Conservation (phyloP, 2,888 invertebrate genomes). For the Panorpa germanica region DNA sequence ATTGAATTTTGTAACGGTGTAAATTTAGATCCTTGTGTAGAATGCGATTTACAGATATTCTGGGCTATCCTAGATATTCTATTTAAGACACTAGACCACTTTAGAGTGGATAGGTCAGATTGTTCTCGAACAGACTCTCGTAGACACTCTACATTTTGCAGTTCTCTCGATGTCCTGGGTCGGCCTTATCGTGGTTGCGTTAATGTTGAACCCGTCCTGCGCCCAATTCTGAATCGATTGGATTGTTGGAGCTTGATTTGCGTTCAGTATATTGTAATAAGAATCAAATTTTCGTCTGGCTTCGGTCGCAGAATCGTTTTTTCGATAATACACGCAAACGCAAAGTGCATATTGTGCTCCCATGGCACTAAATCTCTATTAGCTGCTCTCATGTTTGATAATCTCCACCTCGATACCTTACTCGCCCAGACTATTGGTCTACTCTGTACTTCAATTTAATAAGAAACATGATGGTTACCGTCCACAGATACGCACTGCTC, state of each 20-base stretch:
- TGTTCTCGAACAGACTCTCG: constrained; percentile 4
- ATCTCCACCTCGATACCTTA: no score
- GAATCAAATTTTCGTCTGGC: neutral
- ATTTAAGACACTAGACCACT: constrained; percentile 4
- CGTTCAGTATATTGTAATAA: constrained; percentile 2
- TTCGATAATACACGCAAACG: constrained; percentile 3
- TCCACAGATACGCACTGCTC: no score
- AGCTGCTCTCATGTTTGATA: constrained; percentile 1
- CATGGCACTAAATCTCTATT: constrained; percentile 4
- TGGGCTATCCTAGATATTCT: no score
- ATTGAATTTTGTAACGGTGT: constrained; percentile 3
- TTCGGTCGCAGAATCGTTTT: constrained; percentile 4
- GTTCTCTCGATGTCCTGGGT: constrained; percentile 3
- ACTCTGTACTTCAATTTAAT: no score
- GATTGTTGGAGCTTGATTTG: constrained; percentile 5
- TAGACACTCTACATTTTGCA: constrained; percentile 3
- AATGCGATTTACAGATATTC: no score
- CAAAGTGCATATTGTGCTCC: constrained; percentile 2
- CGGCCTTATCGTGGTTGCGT: constrained; percentile 2
- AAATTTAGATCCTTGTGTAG: constrained; percentile 4
- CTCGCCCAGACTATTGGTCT: no score
- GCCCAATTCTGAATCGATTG: constrained; percentile 1
- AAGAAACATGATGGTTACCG: no score
- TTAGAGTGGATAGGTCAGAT: constrained; percentile 3
- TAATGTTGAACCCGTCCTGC: constrained; percentile 3